A percentile compares a stretch with the other conserved stretches of the same genome.
These are phyloP conservation scores for Chlamydotis undulata DNA, from an alignment of 2,113 vertebrate genomes.

Conservation along the genomic window DNA sequence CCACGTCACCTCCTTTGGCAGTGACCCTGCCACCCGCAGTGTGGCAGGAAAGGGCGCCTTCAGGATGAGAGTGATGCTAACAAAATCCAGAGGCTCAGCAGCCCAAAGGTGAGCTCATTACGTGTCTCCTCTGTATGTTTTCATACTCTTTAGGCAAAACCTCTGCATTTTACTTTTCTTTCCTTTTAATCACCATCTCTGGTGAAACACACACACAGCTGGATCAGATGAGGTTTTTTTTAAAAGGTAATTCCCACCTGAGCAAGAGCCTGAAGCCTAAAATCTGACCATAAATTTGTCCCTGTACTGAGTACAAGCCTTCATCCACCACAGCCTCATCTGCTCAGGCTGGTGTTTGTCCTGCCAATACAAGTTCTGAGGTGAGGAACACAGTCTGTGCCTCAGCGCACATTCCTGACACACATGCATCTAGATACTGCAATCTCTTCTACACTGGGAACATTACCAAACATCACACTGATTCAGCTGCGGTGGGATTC, in stretches of 20 bases:
- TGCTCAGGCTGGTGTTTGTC: conserved; percentile 52
- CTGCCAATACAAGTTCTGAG: conserved; percentile 19
- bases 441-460: background rate
- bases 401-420: conserved; percentile 27
- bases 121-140: background rate
- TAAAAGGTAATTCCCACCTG: background rate
- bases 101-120: background rate
- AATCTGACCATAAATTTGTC: background rate
- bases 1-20: background rate
- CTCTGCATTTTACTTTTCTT: background rate
- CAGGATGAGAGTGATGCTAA: background rate
- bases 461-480: background rate
- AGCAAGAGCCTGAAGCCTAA: background rate
- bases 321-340: background rate
- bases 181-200: background rate
- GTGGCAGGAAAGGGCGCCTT: background rate
- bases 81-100: background rate
- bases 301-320: background rate
- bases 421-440: background rate
- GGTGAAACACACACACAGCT: background rate
- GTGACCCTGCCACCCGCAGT: background rate
- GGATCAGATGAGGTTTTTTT: background rate
- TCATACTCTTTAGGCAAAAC: background rate
- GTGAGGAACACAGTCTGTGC: conserved; percentile 49
- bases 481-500: background rate